These are phyloP conservation scores for Gymnoscopelus microlampas DNA, from an alignment of 2,797 vertebrate species.

Conservation along the genomic window DNA sequence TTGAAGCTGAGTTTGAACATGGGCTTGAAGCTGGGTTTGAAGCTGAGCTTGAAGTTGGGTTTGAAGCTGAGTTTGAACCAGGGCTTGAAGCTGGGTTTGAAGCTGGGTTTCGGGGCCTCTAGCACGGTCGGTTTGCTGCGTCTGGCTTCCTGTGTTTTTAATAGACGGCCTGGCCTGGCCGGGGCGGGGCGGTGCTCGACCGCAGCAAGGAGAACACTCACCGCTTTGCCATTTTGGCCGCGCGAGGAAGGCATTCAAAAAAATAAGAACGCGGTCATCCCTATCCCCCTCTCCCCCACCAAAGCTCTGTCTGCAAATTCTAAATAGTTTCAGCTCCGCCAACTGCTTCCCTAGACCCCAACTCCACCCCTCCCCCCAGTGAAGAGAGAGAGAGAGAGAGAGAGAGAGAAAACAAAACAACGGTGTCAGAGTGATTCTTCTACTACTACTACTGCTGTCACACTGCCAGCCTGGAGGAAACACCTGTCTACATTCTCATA, in stretches of 20 bases:
- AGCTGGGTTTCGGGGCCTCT: constrained; percentile 41
- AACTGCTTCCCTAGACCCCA: constrained; percentile 59
- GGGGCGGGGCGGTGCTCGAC: constrained; percentile 81
- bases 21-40: too few relatives aligned
- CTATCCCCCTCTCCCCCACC: constrained; percentile 16
- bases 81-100: constrained; percentile 36
- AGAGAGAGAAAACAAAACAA: constrained; percentile 37
- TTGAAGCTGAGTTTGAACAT: too few relatives aligned
- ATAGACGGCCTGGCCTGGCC: constrained; percentile 70
- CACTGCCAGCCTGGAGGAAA: constrained; percentile 63
- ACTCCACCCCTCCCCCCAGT: neutral
- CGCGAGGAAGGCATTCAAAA: constrained; percentile 57
- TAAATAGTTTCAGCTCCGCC: constrained; percentile 69
- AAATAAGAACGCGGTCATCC: constrained; percentile 62
- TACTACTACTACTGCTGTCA: constrained; percentile 51
- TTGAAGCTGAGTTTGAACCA: constrained; percentile 32
- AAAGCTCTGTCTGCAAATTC: constrained; percentile 72
- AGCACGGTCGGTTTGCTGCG: constrained; percentile 75
- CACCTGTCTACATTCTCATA: constrained; percentile 67
- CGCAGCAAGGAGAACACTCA: constrained; percentile 72
- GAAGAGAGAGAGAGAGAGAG: constrained; percentile 47
- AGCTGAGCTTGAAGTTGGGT: constrained; percentile 8
- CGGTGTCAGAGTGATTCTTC: constrained; percentile 48
- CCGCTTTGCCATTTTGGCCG: constrained; percentile 76
- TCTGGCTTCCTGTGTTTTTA: constrained; percentile 83